Conservation (phyloP, 2,888 invertebrate genomes). For the Amorpha juglandis region DNA sequence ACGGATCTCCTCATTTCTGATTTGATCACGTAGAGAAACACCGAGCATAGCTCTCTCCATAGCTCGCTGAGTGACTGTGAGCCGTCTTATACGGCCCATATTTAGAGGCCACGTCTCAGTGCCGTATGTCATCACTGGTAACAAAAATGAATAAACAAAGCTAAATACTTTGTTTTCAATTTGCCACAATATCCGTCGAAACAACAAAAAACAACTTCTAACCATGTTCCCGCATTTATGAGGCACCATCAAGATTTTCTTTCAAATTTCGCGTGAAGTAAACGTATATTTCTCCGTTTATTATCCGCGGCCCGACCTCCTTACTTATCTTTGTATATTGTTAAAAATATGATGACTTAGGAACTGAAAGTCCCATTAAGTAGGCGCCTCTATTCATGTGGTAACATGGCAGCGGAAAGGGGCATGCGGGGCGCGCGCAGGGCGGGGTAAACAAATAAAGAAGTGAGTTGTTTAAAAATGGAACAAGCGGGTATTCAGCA, state of each 20-base stretch:
- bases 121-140: too few species aligned
- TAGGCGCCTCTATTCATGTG: conserved; percentile 81
- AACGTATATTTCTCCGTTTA: conserved; percentile 77
- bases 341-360: conserved; percentile 83
- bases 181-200: conserved; percentile 47
- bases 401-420: conserved; percentile 68
- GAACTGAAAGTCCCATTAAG: conserved; percentile 84
- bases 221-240: conserved; percentile 64
- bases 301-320: conserved; percentile 75
- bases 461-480: conserved; percentile 84
- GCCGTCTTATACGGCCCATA: too few species aligned
- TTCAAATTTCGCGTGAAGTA: conserved; percentile 62
- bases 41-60: too few species aligned
- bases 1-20: too few species aligned
- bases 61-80: too few species aligned
- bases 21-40: too few species aligned
- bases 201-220: conserved; percentile 53
- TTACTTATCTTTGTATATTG: conserved; percentile 78
- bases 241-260: conserved; percentile 70
- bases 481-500: conserved; percentile 80
- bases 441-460: conserved; percentile 78
- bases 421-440: conserved; percentile 49
- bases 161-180: conserved; percentile 40
- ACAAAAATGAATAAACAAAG: conserved; percentile 24
- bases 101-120: too few species aligned